Percentiles rank a stretch among this genome's conserved stretches.
phyloP scores from a whole-genome alignment of 1,140 invertebrate species.

The Hetaerina americana region DNA sequence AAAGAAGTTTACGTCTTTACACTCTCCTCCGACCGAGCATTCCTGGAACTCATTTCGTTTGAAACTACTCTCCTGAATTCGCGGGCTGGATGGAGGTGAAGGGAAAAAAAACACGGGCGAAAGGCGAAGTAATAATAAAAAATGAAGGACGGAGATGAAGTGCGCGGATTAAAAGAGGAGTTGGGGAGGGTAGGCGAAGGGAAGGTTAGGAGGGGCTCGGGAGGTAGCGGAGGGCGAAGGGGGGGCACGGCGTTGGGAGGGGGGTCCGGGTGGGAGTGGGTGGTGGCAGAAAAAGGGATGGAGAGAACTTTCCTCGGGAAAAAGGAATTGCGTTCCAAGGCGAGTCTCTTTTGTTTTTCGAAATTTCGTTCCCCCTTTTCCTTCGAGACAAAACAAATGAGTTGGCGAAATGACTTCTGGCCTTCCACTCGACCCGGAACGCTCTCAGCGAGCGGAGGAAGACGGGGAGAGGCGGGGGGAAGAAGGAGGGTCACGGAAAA shows the following conservation, averaged over 20 bases:
- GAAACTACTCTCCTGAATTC: too few relatives aligned
- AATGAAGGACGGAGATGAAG: too few relatives aligned
- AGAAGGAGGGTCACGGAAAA: too few relatives aligned
- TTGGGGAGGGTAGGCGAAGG: too few relatives aligned
- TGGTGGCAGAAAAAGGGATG: too few relatives aligned
- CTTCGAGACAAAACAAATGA: background rate
- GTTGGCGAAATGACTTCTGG: background rate
- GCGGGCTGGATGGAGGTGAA: background rate
- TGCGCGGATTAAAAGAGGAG: background rate
- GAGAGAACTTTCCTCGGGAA: background rate
- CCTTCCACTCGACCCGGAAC: too few relatives aligned
- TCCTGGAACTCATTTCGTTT: too few relatives aligned
- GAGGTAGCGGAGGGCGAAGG: too few relatives aligned
- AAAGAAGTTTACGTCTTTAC: background rate
- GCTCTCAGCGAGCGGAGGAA: background rate
- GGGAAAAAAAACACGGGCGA: background rate
- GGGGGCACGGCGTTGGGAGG: too few relatives aligned
- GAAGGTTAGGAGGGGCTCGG: too few relatives aligned
- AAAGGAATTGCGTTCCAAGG: background rate
- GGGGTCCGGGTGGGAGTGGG: too few relatives aligned
- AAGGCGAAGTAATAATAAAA: too few relatives aligned
- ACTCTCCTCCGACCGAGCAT: background rate
- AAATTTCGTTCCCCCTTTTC: background rate
- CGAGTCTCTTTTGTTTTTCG: background rate
- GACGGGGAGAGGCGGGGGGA: background rate